Base-by-base conservation (phyloP, 2,797 vertebrate species). In the Brachymystax lenok region DNA sequence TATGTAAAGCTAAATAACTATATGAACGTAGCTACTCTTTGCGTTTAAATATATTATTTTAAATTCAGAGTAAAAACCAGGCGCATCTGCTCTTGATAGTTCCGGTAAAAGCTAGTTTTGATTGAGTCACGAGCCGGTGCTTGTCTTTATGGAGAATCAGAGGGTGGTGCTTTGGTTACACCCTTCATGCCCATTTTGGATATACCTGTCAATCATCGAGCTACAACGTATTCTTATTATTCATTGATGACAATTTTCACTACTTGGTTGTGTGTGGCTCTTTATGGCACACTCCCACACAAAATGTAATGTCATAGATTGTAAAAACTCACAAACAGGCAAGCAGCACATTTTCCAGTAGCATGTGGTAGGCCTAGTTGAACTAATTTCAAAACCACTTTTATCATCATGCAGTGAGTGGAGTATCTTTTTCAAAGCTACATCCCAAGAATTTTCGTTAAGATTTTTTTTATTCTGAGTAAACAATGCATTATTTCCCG, bases 101-200 rank as follows among this genome's bases (percentile, higher is more conserved):
- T 46, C 40, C 40, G 40, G 40, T 46, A 46, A 63, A 63, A 24
- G 80, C 79, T 83, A 6, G 79, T 83, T 84, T 46, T 88, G 83
- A 90, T 90, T 88, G 83, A 69, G 28, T 71, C 17, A 24, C 64
- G 72, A 16, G 33, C 40, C 54, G 19, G 61, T 70, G n/a, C 35
- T 70, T 1, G 35, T 50, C 69, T 70, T 50, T 70, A 70, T 50
- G 40, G 33, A 46, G 40, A 46, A 46, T 46, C 40, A 7, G 35
- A 19, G 35, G 35, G 40, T 50, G 68, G 19, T 2, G 33, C 68
- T n/a, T 40, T n/a, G 69, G 69, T 21, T 21, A 21, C 33, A 69
- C 67, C 35, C 66, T 17, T 30, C 21, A 70, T 70, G 40, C n/a
- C 69, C 69, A 70, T 10, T 1, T 1, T 30, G 30, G 2, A 68